A percentile compares a stretch with the other conserved stretches of the same genome.
phyloP scores from a whole-genome alignment of 2,888 invertebrate genomes.

The Hyposoter didymator region DNA sequence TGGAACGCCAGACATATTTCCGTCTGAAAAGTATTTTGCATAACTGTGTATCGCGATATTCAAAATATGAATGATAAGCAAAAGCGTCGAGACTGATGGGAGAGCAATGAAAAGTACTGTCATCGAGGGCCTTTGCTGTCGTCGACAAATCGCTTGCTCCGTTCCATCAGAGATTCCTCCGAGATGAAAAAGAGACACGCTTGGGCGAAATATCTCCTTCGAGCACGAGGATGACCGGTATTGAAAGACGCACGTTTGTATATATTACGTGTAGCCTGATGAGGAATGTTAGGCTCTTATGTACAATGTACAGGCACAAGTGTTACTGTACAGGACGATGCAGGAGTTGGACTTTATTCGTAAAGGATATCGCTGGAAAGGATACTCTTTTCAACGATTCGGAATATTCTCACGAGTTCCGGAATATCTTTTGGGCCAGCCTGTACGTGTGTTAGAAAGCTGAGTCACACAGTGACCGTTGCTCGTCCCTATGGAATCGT shows the following conservation, averaged over 20 bases:
- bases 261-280: background rate
- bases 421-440: constrained; percentile 16
- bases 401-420: background rate
- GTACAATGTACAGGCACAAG: background rate
- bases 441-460: constrained; percentile 8
- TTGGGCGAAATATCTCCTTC: constrained; percentile 14
- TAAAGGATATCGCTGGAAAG: background rate
- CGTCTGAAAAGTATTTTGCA: background rate
- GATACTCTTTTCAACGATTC: background rate
- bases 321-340: background rate
- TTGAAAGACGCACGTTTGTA: constrained; percentile 34
- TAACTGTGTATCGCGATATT: background rate
- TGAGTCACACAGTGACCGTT: constrained; percentile 51
- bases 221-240: constrained; percentile 37
- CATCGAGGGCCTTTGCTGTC: constrained; percentile 30
- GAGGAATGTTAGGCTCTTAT: constrained; percentile 16
- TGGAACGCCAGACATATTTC: background rate
- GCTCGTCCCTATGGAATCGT: constrained; percentile 20
- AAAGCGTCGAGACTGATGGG: background rate
- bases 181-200: constrained; percentile 38
- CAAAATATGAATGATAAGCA: background rate
- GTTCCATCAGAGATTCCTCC: constrained; percentile 22
- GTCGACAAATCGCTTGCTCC: constrained; percentile 36
- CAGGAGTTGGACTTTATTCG: background rate
- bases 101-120: constrained; percentile 42